Conservation (phyloP, 2,888 invertebrate species). For the Osmoderma eremita region DNA sequence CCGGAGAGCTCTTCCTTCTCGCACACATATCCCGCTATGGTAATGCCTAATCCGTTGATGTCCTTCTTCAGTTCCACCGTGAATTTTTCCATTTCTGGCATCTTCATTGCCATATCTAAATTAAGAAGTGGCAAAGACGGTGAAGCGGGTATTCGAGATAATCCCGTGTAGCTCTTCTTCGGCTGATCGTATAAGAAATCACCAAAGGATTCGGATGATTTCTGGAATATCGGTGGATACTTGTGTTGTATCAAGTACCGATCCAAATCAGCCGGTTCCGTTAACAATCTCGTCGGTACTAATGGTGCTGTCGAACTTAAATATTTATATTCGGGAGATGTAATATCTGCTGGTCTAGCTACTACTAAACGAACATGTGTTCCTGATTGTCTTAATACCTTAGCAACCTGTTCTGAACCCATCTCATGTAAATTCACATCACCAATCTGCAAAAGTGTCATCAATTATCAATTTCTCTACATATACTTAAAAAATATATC, state of each 20-base stretch:
- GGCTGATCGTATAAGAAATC: constrained; percentile 48
- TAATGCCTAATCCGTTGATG: constrained; percentile 92
- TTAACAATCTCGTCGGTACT: constrained; percentile 78
- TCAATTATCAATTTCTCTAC: too few relatives aligned
- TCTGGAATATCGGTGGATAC: constrained; percentile 76
- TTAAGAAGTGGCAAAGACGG: constrained; percentile 65
- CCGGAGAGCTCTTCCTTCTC: constrained; percentile 98
- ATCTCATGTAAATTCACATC: constrained; percentile 87
- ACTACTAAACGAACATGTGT: constrained; percentile 95
- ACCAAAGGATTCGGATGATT: constrained; percentile 46
- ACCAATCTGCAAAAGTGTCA: constrained; percentile 58
- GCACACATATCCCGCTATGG: constrained; percentile 96
- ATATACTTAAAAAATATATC: too few relatives aligned
- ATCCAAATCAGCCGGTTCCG: constrained; percentile 88
- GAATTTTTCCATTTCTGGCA: constrained; percentile 94
- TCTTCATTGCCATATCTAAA: constrained; percentile 69
- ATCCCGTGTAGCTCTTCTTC: constrained; percentile 54
- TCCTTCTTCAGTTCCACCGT: constrained; percentile 95
- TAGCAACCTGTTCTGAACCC: constrained; percentile 98
- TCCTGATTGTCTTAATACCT: constrained; percentile 93
- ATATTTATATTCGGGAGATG: constrained; percentile 69
- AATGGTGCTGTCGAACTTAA: constrained; percentile 70
- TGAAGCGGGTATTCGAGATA: constrained; percentile 61
- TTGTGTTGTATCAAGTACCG: constrained; percentile 86
- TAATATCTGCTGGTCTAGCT: constrained; percentile 86